These are phyloP conservation scores for Polymixis flavicincta DNA, from an alignment of 2,888 invertebrate genomes.

Conservation along the genomic window DNA sequence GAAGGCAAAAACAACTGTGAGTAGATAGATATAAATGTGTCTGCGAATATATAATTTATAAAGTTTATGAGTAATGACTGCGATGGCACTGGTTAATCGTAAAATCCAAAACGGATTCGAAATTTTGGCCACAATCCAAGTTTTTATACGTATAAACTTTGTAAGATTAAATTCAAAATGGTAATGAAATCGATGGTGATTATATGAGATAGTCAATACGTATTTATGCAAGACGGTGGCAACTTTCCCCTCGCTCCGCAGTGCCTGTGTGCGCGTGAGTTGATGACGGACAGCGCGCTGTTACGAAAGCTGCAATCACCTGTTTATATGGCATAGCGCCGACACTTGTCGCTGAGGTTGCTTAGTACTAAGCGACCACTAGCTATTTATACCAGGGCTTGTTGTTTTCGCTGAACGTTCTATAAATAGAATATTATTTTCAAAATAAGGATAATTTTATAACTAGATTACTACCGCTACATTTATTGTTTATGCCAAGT, in stretches of 20 bases:
- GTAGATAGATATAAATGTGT: slow-evolving; percentile 46
- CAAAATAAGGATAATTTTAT: slow-evolving; percentile 56
- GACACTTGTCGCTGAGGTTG: slow-evolving; percentile 74
- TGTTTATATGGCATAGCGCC: slow-evolving; percentile 81
- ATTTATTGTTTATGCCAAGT: slow-evolving; percentile 37
- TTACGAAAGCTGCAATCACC: slow-evolving; percentile 87
- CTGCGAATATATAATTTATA: slow-evolving; percentile 66
- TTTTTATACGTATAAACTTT: slow-evolving; percentile 65
- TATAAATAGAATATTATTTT: slow-evolving; percentile 48
- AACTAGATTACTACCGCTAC: slow-evolving; percentile 4
- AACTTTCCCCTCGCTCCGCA: slow-evolving; percentile 83
- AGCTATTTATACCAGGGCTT: slow-evolving; percentile 62
- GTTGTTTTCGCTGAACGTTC: slow-evolving; percentile 51
- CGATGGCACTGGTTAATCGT: slow-evolving; percentile 69
- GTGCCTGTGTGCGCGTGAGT: slow-evolving; percentile 72
- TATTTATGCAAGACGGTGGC: slow-evolving; percentile 82
- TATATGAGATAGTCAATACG: slow-evolving; percentile 67
- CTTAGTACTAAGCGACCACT: slow-evolving; percentile 61
- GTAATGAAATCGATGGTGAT: slow-evolving; percentile 63
- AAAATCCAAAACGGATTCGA: slow-evolving; percentile 63
- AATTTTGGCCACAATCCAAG: slow-evolving; percentile 71
- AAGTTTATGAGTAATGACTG: slow-evolving; percentile 61
- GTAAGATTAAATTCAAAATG: slow-evolving; percentile 45
- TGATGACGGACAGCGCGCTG: slow-evolving; percentile 81
- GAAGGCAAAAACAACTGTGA: slow-evolving; percentile 30